Conservation (phyloP, 64 coral and sea anemone genomes). For the Orbicella faveolata region DNA sequence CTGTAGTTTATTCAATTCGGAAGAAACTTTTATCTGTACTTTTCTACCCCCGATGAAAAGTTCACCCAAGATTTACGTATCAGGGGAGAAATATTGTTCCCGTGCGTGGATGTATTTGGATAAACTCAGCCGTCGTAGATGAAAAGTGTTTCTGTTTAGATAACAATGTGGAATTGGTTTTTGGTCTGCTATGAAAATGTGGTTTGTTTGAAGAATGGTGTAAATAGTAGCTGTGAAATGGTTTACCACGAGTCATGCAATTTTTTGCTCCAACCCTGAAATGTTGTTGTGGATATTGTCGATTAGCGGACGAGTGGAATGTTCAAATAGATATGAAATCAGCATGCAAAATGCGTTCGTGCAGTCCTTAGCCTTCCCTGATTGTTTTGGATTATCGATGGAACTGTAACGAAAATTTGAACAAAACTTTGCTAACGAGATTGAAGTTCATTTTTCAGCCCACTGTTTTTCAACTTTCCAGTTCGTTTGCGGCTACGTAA, state of each 20-base stretch:
- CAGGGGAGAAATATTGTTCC: background rate
- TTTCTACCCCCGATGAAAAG: background rate
- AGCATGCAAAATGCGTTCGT: constrained; percentile 4
- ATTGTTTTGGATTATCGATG: background rate
- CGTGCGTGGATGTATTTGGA: background rate
- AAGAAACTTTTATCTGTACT: background rate
- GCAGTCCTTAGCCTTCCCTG: background rate
- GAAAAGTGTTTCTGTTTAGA: background rate
- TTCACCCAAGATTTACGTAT: background rate
- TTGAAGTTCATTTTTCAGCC: background rate
- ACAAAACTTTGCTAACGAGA: background rate
- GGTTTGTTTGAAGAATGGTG: background rate
- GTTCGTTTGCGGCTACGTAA: background rate
- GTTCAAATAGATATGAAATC: background rate
- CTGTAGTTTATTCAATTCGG: no score
- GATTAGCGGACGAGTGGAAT: background rate
- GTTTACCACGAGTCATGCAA: background rate
- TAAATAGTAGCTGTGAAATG: background rate
- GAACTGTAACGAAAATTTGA: background rate
- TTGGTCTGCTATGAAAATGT: background rate
- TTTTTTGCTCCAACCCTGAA: background rate
- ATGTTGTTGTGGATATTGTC: background rate
- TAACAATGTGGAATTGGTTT: background rate
- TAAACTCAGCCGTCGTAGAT: background rate
- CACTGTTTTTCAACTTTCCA: background rate